Conservation (phyloP, 2,888 invertebrate genomes). For the Lycaena phlaeas region DNA sequence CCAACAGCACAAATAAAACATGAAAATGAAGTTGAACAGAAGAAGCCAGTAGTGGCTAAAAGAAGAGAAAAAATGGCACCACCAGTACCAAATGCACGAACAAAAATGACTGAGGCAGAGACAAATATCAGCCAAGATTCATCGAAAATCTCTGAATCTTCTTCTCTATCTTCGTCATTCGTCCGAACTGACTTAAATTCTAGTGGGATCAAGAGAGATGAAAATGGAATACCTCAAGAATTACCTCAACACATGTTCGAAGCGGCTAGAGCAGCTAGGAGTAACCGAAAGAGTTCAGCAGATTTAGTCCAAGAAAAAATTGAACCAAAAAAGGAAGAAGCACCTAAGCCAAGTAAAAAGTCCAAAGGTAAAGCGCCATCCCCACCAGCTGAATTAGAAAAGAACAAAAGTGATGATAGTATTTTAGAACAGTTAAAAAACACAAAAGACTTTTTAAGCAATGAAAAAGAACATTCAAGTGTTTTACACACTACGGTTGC, state of each 20-base stretch:
- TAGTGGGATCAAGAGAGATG: slow-evolving; percentile 74
- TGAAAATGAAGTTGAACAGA: slow-evolving; percentile 60
- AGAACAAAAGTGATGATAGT: slow-evolving; percentile 63
- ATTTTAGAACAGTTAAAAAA: slow-evolving; percentile 56
- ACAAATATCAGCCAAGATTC: slow-evolving; percentile 36
- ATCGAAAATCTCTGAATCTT: slow-evolving; percentile 44
- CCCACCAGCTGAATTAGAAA: slow-evolving; percentile 71
- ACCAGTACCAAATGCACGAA: slow-evolving; percentile 60
- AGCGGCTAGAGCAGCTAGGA: slow-evolving; percentile 79
- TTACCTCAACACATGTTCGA: slow-evolving; percentile 81
- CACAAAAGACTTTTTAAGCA: slow-evolving; percentile 52
- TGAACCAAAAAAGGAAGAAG: slow-evolving; percentile 47
- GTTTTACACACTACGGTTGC: slow-evolving; percentile 33
- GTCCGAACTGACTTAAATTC: slow-evolving; percentile 65
- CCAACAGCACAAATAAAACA: slow-evolving; percentile 58
- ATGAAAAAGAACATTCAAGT: slow-evolving; percentile 58
- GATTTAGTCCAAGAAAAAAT: slow-evolving; percentile 42
- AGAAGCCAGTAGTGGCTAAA: slow-evolving; percentile 69
- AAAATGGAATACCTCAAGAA: slow-evolving; percentile 78
- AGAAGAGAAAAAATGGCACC: slow-evolving; percentile 64
- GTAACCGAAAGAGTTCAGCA: slow-evolving; percentile 74
- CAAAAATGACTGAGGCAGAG: slow-evolving; percentile 52
- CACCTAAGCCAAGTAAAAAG: slow-evolving; percentile 64
- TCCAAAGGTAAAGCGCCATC: slow-evolving; percentile 83
- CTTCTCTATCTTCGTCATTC: slow-evolving; percentile 33